Conservation (phyloP, 2,888 invertebrate genomes). For the Elgonia sp. region DNA sequence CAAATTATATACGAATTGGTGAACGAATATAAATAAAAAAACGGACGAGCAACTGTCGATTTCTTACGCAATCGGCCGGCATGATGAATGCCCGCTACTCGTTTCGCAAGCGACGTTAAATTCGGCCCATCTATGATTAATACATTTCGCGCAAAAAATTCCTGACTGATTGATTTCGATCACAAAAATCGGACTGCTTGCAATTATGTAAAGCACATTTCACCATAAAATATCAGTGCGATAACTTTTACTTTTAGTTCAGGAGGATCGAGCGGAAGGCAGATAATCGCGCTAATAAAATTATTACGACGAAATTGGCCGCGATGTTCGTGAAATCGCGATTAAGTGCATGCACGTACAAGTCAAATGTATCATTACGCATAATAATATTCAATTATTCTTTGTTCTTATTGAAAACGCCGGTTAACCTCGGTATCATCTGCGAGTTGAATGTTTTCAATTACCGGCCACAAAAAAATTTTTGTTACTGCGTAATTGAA, state of each 20-base stretch:
- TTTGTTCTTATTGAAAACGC: conserved; percentile 51
- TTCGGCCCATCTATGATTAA: conserved; percentile 10
- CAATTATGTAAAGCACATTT: conserved; percentile 14
- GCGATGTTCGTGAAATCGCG: conserved; percentile 48
- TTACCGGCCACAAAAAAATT: conserved; percentile 39
- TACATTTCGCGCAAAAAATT: conserved; percentile 31
- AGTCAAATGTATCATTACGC: conserved; percentile 62
- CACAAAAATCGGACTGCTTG: not conserved
- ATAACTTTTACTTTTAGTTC: conserved; percentile 44
- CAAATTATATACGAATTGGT: conserved; percentile 71
- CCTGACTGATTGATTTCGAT: conserved; percentile 14
- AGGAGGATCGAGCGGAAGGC: conserved; percentile 34
- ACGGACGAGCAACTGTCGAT: conserved; percentile 49
- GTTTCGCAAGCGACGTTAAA: conserved; percentile 43
- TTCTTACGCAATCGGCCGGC: conserved; percentile 50
- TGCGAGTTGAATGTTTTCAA: conserved; percentile 26
- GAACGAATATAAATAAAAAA: conserved; percentile 56
- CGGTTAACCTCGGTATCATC: conserved; percentile 8
- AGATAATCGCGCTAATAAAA: conserved; percentile 53
- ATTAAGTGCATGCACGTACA: conserved; percentile 62
- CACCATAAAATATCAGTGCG: not conserved
- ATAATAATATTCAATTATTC: conserved; percentile 69
- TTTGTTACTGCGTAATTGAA: conserved; percentile 24
- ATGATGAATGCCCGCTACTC: conserved; percentile 8
- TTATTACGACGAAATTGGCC: conserved; percentile 50